Percentiles rank a stretch among this genome's conserved stretches.
These are phyloP conservation scores for Eurois occulta DNA, from an alignment of 2,888 invertebrate genomes.

Conservation along the genomic window DNA sequence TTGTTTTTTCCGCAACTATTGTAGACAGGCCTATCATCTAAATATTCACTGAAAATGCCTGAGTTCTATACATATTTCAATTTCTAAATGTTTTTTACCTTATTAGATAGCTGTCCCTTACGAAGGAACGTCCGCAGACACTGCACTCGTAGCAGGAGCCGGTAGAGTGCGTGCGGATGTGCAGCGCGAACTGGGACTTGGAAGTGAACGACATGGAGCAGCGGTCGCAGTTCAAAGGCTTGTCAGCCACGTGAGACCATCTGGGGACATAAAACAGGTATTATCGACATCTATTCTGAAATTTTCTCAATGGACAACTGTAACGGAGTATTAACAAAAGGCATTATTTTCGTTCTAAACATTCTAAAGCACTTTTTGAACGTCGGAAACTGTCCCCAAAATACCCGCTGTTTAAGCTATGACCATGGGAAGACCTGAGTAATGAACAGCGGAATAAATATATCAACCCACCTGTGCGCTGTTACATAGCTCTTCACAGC, in stretches of 20 bases:
- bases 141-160: constrained; percentile 93
- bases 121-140: constrained; percentile 94
- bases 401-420: background rate
- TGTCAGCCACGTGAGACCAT: constrained; percentile 95
- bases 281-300: background rate
- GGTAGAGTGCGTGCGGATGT: constrained; percentile 93
- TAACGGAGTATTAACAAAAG: background rate
- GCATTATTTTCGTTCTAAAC: background rate
- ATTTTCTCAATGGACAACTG: background rate
- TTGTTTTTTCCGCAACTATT: background rate
- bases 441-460: background rate
- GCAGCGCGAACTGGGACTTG: constrained; percentile 94
- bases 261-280: constrained; percentile 73
- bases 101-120: constrained; percentile 94
- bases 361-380: background rate
- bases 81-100: constrained; percentile 75
- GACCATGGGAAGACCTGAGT: background rate
- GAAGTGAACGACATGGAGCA: constrained; percentile 94
- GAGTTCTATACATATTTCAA: background rate
- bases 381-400: background rate
- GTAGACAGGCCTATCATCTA: background rate
- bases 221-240: constrained; percentile 93
- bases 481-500: constrained; percentile 95
- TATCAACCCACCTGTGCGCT: constrained; percentile 91
- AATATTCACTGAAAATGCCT: background rate